Base-by-base conservation (phyloP, 1,140 invertebrate species). In the Bombus confusus region DNA sequence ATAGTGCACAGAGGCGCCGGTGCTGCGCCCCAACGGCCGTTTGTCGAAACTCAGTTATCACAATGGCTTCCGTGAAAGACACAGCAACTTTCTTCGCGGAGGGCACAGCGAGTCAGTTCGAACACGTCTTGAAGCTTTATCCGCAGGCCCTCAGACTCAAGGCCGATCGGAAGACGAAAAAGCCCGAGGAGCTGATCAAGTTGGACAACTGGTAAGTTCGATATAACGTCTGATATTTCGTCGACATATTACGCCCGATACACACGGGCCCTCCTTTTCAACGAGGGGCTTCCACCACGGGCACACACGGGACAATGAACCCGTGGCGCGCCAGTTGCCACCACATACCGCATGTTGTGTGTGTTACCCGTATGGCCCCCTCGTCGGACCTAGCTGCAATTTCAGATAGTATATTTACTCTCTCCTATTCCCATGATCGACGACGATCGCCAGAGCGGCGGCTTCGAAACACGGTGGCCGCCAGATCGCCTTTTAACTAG, bases 111-210 rank as follows among this genome's bases (percentile, higher is more conserved):
- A 96, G 96, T 95, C 98, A 98, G 95, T 98, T 98, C 95, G 97
- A 98, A 93, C 97, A 97, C 95, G 98, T 98, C 92, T 96, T 98
- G 91, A 97, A 98, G 95, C 96, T 98, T 91, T 98, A 98, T 95
- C 97, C 98, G 86, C 97, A 98, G 95, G 98, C 98, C 86, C 96
- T 99, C 72, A 96, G 97, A 94, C 95, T 98, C 88, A 98, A 98
- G 95, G 98, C 98, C 77, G 97, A 98, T 95, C 96, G 96, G 93
- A 98, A 98, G 94, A 97, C 96, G 92, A 98, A 98, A 96, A 98
- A 98, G 95, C 98, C 98, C 73, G 98, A 98, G 95, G 98, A 99
- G 95, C 96, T 98, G 89, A 97, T 98, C 95, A 98, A 98, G 95
- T 96, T 98, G 95, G 98, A 99, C 95, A 97, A 98, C 94, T 99